Conservation (phyloP, 2,113 vertebrate genomes). For the Brachyistius frenatus region DNA sequence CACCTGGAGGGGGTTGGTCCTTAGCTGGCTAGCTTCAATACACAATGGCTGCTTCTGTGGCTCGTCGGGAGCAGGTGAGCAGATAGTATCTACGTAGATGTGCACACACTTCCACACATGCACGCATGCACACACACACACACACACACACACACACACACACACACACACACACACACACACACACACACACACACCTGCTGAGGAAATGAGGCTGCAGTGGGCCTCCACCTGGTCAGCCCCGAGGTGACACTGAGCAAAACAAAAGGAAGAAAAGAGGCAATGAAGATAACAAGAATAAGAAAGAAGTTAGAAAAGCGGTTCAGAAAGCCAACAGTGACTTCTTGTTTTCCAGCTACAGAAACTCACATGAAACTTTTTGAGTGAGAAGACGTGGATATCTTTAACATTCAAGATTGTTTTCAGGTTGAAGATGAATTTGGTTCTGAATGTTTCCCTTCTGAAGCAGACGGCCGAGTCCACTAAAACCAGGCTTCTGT, state of each 20-base stretch:
- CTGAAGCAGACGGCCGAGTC: too few relatives aligned
- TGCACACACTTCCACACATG: slow-evolving; percentile 62
- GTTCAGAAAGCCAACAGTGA: background rate
- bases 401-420: too few relatives aligned
- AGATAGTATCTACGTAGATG: slow-evolving; percentile 92
- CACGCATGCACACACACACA: slow-evolving; percentile 19
- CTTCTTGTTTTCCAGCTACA: slow-evolving; percentile 19
- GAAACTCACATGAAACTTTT: background rate
- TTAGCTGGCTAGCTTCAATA: slow-evolving; percentile 92
- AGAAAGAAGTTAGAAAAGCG: background rate
- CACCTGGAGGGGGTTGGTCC: slow-evolving; percentile 89
- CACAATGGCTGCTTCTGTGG: slow-evolving; percentile 97
- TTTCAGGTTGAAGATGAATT: too few relatives aligned
- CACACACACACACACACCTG: slow-evolving; percentile 87
- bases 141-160: slow-evolving; percentile 85
- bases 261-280: slow-evolving; percentile 54
- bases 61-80: slow-evolving; percentile 91
- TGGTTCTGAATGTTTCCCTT: too few relatives aligned
- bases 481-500: too few relatives aligned
- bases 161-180: background rate
- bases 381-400: too few relatives aligned
- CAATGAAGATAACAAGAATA: slow-evolving; percentile 28
- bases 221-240: slow-evolving; percentile 88
- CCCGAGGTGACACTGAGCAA: slow-evolving; percentile 67
- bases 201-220: slow-evolving; percentile 94